Conservation (phyloP, 1,140 invertebrate species). For the Drosophila pseudoobscura region DNA sequence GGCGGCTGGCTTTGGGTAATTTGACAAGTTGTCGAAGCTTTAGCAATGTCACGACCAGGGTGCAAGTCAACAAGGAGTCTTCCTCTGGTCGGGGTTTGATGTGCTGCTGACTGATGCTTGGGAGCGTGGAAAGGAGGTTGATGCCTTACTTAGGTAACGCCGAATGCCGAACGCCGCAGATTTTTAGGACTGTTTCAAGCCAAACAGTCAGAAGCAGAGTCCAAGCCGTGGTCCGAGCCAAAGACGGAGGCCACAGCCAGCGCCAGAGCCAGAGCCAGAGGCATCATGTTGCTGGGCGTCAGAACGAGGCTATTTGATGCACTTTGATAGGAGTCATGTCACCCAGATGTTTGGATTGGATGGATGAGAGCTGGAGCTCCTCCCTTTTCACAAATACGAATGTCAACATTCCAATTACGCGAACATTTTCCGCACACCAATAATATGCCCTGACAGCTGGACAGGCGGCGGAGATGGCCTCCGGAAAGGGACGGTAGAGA, state of each 20-base stretch:
- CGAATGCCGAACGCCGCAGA: no score
- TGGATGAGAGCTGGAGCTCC: neutral
- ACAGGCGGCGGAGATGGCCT: constrained; percentile 25
- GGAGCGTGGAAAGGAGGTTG: constrained; percentile 8
- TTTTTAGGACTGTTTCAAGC: no score
- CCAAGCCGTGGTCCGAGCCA: no score
- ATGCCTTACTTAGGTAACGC: constrained; percentile 54
- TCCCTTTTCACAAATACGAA: constrained; percentile 68
- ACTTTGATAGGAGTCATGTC: constrained; percentile 58
- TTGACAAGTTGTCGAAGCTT: constrained; percentile 79
- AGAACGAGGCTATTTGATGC: constrained; percentile 47
- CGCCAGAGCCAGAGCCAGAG: neutral
- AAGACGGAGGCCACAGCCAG: no score
- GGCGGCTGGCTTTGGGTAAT: constrained; percentile 68
- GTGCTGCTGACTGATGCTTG: no score
- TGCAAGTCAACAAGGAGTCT: constrained; percentile 51
- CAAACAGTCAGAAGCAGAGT: no score
- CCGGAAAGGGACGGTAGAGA: neutral
- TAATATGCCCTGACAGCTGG: constrained; percentile 77
- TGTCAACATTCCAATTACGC: constrained; percentile 83
- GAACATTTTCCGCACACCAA: constrained; percentile 83
- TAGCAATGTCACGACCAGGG: constrained; percentile 52
- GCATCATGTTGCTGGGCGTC: constrained; percentile 39
- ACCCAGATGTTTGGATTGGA: constrained; percentile 33
- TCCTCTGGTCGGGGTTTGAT: neutral